Evolutionary conservation across 2,888 invertebrate genomes (phyloP).

Genomic region (Dicycla oo): DNA sequence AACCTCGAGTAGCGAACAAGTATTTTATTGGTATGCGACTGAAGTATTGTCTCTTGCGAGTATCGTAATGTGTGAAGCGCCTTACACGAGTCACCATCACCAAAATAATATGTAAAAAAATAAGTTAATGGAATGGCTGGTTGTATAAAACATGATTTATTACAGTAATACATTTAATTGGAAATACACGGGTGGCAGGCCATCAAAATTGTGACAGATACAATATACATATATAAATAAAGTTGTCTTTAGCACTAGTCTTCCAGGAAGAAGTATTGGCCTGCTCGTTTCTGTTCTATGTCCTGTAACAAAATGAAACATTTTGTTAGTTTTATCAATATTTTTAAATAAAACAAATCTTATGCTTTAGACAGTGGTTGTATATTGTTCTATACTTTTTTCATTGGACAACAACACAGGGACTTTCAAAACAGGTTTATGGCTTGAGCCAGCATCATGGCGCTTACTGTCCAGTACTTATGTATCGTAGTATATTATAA

Average conservation of each 20-base stretch:
- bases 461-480: neutral
- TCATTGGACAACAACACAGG: neutral
- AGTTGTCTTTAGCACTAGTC: slow-evolving; percentile 91
- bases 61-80: no score
- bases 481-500: neutral
- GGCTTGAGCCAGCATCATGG: neutral
- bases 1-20: no score
- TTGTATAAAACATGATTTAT: slow-evolving; percentile 89
- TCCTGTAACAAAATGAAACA: slow-evolving; percentile 91
- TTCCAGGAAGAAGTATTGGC: slow-evolving; percentile 99
- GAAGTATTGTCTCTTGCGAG: no score
- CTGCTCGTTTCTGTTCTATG: slow-evolving; percentile 98
- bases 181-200: slow-evolving; percentile 83
- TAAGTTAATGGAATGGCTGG: slow-evolving; percentile 57
- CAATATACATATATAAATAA: slow-evolving; percentile 79
- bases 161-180: slow-evolving; percentile 86
- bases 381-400: neutral
- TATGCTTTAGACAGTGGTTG: neutral
- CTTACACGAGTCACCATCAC: neutral
- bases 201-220: slow-evolving; percentile 82
- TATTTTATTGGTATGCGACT: no score
- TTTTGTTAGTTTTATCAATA: slow-evolving; percentile 15
- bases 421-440: neutral
- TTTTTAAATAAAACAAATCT: neutral
- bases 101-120: neutral